These are phyloP conservation scores for Epinotia demarniana DNA, from an alignment of 2,888 invertebrate genomes.

Conservation along the genomic window DNA sequence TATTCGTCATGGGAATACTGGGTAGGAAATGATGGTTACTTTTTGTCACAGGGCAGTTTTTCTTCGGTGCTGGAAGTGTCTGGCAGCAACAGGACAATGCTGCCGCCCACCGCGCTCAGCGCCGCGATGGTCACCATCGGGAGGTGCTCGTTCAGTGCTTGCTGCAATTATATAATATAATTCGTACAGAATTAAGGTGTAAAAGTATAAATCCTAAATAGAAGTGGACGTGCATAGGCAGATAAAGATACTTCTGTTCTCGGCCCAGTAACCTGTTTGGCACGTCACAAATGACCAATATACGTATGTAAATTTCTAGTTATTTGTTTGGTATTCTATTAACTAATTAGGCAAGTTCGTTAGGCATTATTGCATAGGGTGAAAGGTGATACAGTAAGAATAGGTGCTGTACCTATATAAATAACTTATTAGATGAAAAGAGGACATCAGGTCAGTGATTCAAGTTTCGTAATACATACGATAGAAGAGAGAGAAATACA, in stretches of 20 bases:
- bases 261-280: background rate
- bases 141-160: constrained; percentile 86
- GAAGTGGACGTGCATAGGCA: too few species aligned
- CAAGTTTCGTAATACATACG: background rate
- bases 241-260: background rate
- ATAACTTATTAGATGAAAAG: background rate
- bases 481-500: background rate
- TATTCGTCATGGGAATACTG: background rate
- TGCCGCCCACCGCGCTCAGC: constrained; percentile 88
- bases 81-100: constrained; percentile 89
- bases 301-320: background rate
- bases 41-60: constrained; percentile 53
- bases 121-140: constrained; percentile 89
- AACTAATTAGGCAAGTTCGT: background rate
- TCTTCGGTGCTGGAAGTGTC: constrained; percentile 85
- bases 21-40: constrained; percentile 59
- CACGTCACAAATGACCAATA: background rate
- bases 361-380: background rate
- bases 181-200: too few species aligned
- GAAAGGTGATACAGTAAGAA: background rate
- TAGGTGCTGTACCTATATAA: background rate
- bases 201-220: too few species aligned
- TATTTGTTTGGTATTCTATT: background rate
- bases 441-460: background rate
- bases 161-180: constrained; percentile 75